A percentile compares a stretch with the other conserved stretches of the same genome.
Evolutionary conservation across 2,797 vertebrate species (phyloP).

Genomic region (Mallotus villosus): DNA sequence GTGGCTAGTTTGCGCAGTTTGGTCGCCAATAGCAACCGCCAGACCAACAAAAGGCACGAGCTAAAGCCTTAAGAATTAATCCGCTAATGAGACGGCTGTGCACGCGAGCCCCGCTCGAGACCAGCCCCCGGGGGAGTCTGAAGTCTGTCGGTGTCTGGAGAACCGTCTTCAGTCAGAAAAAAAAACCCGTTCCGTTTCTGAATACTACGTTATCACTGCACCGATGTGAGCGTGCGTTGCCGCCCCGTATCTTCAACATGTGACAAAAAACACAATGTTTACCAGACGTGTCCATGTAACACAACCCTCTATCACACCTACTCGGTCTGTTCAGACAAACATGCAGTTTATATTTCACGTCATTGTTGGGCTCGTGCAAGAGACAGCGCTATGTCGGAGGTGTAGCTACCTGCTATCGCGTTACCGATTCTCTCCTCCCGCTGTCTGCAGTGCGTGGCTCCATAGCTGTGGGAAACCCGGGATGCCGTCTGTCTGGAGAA

Average conservation of each 20-base stretch:
- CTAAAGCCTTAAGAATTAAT: conserved; percentile 66
- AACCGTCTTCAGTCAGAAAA: neutral
- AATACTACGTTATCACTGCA: too few species aligned
- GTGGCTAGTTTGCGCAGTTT: conserved; percentile 51
- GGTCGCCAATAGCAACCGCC: conserved; percentile 80
- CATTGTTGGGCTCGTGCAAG: too few species aligned
- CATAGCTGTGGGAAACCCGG: conserved; percentile 62
- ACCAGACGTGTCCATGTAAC: too few species aligned
- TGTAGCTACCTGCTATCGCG: conserved; percentile 6
- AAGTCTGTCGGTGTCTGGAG: conserved; percentile 49
- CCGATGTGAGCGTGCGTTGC: too few species aligned
- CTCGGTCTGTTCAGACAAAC: too few species aligned
- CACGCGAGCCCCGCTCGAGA: conserved; percentile 12
- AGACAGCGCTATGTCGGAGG: neutral
- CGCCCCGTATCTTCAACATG: too few species aligned
- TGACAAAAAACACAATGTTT: neutral
- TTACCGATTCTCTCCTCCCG: conserved; percentile 56
- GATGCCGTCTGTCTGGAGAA: conserved; percentile 29
- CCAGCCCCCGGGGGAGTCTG: neutral
- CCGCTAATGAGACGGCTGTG: conserved; percentile 48
- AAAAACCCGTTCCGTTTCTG: too few species aligned
- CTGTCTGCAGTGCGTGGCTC: conserved; percentile 72
- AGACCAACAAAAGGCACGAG: conserved; percentile 70
- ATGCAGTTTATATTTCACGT: too few species aligned
- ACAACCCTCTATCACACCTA: too few species aligned